These are phyloP conservation scores for Watsonalla cultraria DNA, from an alignment of 2,888 invertebrate species.

Conservation along the genomic window DNA sequence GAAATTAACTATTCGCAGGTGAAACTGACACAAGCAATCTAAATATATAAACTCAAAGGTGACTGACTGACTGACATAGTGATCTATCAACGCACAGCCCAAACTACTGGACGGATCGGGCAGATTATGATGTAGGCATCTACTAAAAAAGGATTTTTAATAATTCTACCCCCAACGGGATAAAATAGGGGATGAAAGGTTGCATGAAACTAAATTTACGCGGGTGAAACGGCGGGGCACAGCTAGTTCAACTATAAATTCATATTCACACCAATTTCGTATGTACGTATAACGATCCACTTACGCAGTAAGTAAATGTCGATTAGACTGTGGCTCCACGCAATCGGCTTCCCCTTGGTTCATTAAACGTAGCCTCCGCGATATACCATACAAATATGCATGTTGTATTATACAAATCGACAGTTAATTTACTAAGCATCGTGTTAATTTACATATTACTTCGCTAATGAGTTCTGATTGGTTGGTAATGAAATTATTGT, in stretches of 20 bases:
- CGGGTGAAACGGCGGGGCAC: too few species aligned
- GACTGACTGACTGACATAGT: too few species aligned
- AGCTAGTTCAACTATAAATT: background rate
- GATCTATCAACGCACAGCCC: too few species aligned
- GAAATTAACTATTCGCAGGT: too few species aligned
- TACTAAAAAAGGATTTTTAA: too few species aligned
- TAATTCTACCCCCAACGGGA: too few species aligned
- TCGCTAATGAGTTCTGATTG: background rate
- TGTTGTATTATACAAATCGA: conserved; percentile 12
- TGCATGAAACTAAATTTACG: too few species aligned
- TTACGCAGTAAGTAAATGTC: conserved; percentile 42
- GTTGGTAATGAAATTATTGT: background rate
- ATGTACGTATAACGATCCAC: conserved; percentile 30
- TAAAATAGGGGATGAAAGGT: too few species aligned
- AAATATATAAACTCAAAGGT: too few species aligned
- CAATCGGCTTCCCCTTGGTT: conserved; percentile 30
- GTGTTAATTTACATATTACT: background rate
- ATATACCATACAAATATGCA: conserved; percentile 3
- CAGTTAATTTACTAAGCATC: conserved; percentile 5
- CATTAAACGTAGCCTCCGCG: background rate
- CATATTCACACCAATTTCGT: conserved; percentile 3
- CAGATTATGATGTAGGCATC: too few species aligned
- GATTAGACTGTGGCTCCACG: conserved; percentile 43
- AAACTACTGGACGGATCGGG: too few species aligned
- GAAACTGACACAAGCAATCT: too few species aligned